These are phyloP conservation scores for Ascidia mentula DNA, from an alignment of 23 tunicate genomes.

Conservation along the genomic window DNA sequence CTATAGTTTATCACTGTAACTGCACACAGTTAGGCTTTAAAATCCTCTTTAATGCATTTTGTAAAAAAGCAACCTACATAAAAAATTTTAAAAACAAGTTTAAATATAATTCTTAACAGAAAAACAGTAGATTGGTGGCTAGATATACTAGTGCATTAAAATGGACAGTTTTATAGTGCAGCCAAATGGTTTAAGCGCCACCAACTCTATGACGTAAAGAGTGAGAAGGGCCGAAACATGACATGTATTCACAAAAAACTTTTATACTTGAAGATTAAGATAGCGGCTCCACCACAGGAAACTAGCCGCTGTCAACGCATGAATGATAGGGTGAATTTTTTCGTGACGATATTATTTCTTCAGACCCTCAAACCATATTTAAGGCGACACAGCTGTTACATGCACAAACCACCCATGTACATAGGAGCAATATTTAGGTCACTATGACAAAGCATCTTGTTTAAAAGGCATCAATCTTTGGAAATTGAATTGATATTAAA, in stretches of 20 bases:
- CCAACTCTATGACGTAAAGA: background rate
- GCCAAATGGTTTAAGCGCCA: background rate
- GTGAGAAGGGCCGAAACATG: background rate
- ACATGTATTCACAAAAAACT: background rate
- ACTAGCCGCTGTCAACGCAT: background rate
- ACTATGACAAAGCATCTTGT: no score
- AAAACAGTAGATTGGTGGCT: background rate
- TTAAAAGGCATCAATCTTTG: no score
- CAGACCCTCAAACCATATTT: no score
- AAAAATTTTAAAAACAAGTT: background rate
- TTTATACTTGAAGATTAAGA: background rate
- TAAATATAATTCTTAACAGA: background rate
- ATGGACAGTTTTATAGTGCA: background rate
- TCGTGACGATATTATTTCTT: no score
- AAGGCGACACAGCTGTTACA: no score
- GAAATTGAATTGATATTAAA: no score
- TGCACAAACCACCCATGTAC: no score
- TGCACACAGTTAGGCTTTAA: no score
- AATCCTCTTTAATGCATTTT: no score
- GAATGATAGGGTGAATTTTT: background rate
- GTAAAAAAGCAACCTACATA: no score
- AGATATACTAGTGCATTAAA: background rate
- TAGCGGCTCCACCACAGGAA: slow-evolving; percentile 1
- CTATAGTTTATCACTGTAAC: no score
- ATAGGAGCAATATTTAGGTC: no score